phyloP scores from a whole-genome alignment of 2,797 vertebrate genomes.

The Chelon auratus region DNA sequence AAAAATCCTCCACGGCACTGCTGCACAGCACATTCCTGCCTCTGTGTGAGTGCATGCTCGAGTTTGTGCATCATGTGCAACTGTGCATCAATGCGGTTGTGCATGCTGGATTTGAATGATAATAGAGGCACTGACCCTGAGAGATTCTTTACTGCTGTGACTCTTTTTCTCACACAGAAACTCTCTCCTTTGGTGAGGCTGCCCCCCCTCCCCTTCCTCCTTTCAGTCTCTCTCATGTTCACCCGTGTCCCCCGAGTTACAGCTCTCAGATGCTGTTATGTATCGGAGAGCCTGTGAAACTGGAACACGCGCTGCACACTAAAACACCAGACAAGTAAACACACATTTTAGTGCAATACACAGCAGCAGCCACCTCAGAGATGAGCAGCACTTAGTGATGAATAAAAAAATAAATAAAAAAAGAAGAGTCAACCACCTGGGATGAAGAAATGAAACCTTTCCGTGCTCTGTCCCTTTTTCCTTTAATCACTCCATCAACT shows the following conservation, averaged over 20 bases:
- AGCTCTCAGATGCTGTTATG: slow-evolving; percentile 57
- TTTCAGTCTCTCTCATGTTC: slow-evolving; percentile 53
- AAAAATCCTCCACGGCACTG: slow-evolving; percentile 41
- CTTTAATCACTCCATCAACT: slow-evolving; percentile 50
- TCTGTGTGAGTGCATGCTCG: slow-evolving; percentile 15
- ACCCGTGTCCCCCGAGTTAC: slow-evolving; percentile 62
- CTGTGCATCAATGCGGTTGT: slow-evolving; percentile 24
- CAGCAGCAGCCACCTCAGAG: slow-evolving; percentile 51
- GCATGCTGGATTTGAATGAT: slow-evolving; percentile 71
- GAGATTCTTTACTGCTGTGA: slow-evolving; percentile 67
- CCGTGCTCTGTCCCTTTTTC: slow-evolving; percentile 29
- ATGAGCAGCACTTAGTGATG: slow-evolving; percentile 66
- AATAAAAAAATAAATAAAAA: slow-evolving; percentile 37
- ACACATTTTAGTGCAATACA: slow-evolving; percentile 12
- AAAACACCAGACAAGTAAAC: slow-evolving; percentile 38
- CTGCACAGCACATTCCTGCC: slow-evolving; percentile 49
- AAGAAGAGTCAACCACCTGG: slow-evolving; percentile 66
- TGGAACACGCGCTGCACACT: slow-evolving; percentile 36
- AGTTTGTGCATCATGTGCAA: slow-evolving; percentile 23
- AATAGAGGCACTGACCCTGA: slow-evolving; percentile 74
- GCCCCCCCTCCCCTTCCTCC: slow-evolving; percentile 5
- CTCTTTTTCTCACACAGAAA: slow-evolving; percentile 61
- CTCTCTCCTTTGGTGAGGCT: slow-evolving; percentile 35
- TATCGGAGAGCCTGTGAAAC: slow-evolving; percentile 55
- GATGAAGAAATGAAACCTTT: slow-evolving; percentile 47